A percentile compares a stretch with the other conserved stretches of the same genome.
Conservation (phyloP, 1,140 invertebrate species). For the Zophobas atratus region DNA sequence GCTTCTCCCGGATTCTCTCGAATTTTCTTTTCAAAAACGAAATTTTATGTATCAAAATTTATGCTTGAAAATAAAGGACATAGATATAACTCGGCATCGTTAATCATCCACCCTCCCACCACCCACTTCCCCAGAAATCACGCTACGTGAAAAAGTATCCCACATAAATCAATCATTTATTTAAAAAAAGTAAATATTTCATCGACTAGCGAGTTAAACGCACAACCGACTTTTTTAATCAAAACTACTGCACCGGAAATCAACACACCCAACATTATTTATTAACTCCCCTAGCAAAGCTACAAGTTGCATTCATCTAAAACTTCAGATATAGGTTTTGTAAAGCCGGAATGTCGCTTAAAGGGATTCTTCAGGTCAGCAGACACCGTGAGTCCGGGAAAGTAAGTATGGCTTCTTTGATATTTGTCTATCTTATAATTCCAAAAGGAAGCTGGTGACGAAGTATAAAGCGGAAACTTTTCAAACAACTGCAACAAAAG, state of each 20-base stretch:
- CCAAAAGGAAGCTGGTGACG: conserved; percentile 47
- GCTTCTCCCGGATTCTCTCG: too few relatives aligned
- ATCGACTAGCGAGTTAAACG: too few relatives aligned
- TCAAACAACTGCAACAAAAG: conserved; percentile 52
- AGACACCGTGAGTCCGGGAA: conserved; percentile 42
- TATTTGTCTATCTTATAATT: conserved; percentile 40
- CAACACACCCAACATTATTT: background rate
- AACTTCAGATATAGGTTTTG: conserved; percentile 52
- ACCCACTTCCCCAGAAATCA: too few relatives aligned
- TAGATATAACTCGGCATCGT: too few relatives aligned
- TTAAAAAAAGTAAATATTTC: too few relatives aligned
- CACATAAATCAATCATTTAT: too few relatives aligned
- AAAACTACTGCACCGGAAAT: background rate
- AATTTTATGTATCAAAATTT: too few relatives aligned
- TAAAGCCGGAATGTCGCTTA: conserved; percentile 50
- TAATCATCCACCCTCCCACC: too few relatives aligned
- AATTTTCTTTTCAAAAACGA: too few relatives aligned
- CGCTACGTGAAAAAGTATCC: too few relatives aligned
- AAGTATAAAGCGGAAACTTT: conserved; percentile 54
- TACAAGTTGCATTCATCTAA: conserved; percentile 34
- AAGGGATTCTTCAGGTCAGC: conserved; percentile 54
- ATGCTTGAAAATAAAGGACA: too few relatives aligned
- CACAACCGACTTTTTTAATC: too few relatives aligned
- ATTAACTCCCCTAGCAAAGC: background rate
- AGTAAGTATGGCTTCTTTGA: conserved; percentile 28